Evolutionary conservation across 2,113 vertebrate genomes (phyloP), one percentile per base, ranked within the genome.

Genomic region (Oriolus oriolus): DNA sequence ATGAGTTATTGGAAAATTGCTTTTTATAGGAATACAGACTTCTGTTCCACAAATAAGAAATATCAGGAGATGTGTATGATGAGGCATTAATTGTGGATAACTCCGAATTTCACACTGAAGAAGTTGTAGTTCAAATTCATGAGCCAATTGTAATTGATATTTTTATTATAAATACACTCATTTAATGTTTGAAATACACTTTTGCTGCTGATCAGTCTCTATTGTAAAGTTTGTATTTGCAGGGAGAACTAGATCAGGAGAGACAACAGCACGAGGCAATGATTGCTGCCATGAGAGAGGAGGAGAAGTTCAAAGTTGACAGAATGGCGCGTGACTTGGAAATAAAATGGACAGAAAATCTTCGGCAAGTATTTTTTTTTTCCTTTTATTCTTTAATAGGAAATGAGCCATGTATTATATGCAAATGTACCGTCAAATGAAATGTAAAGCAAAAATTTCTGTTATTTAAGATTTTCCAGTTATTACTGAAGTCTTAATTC

Each of bases 341-440:
- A 98, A 98, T 99, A 28, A 99, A 99, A 96, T 99, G 99, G 99
- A 99, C 99, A 12, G 99, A 99, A 97, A 99, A 99, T 49, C 98
- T 99, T 94, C 91, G 97, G 97, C 95, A 98, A 99, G 99, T 99
- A 87, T 75, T 33, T 16, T 12, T 20, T 49, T 21, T 47, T 73
- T 86, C 76, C 26, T 74, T 54, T 44, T n/a, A 8, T 21, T 94
- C 37, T 93, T 60, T 54, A 45, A 16, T 47, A 70, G 60, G 27
- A 81, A 85, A 44, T 23, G 0, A 85, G 28, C 19, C 16, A 6
- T 42, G 18, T 6, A n/a, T 79, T 91, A 15, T 37, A 33, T 52
- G 19, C 11, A 92, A 59, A 30, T 63, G 13, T 56, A 30, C 42
- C 42, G 31, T 26, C 45, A 64, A 70, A 64, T 42, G 7, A 69